phyloP scores from a whole-genome alignment of 1,140 invertebrate species.

The Macrocentrus cingulum region DNA sequence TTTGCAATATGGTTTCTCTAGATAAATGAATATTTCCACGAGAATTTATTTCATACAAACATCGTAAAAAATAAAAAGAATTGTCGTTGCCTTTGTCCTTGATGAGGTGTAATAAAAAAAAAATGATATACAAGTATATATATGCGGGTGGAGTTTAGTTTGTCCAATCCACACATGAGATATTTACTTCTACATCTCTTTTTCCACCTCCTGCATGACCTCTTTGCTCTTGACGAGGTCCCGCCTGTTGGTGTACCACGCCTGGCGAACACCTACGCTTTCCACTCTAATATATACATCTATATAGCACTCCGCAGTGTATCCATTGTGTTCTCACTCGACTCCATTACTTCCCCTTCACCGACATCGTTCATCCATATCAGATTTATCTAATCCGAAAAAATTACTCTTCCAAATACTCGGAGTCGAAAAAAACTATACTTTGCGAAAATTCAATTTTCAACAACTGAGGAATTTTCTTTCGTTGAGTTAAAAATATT shows the following conservation, averaged over 20 bases:
- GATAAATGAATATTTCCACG: too few relatives aligned
- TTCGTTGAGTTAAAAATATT: too few relatives aligned
- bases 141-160: conserved; percentile 55
- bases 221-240: conserved; percentile 18
- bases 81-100: too few relatives aligned
- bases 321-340: conserved; percentile 6
- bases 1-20: too few relatives aligned
- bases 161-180: conserved; percentile 53
- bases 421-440: too few relatives aligned
- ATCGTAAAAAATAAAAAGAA: too few relatives aligned
- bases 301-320: conserved; percentile 6
- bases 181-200: conserved; percentile 24
- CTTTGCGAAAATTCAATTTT: too few relatives aligned
- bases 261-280: conserved; percentile 33
- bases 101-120: too few relatives aligned
- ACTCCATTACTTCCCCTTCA: background rate
- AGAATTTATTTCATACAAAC: too few relatives aligned
- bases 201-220: conserved; percentile 13
- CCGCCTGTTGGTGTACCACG: conserved; percentile 33
- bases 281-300: background rate
- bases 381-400: background rate
- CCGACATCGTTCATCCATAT: conserved; percentile 4
- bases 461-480: too few relatives aligned
- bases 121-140: too few relatives aligned
- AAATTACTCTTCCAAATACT: too few relatives aligned